Evolutionary conservation across 2,888 invertebrate species (phyloP).

Genomic region (Epinotia bilunana): DNA sequence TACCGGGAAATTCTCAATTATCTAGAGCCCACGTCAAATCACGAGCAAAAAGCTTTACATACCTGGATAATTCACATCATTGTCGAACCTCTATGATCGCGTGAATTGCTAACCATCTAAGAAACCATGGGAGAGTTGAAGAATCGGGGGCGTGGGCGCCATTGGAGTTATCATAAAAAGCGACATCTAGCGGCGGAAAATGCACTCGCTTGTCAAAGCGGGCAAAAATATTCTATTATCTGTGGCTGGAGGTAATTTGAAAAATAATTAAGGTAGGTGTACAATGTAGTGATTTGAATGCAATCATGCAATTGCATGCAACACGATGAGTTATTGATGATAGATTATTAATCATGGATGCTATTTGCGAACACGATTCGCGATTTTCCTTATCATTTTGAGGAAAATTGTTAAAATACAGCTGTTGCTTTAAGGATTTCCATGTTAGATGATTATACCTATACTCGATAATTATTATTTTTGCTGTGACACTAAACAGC

Average conservation of each 20-base stretch:
- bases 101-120: conserved; percentile 54
- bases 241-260: not conserved
- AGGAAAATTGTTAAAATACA: not conserved
- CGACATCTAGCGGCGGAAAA: conserved; percentile 51
- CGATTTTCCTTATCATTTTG: not conserved
- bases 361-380: not conserved
- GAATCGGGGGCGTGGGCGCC: conserved; percentile 60
- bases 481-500: no score
- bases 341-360: not conserved
- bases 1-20: conserved; percentile 5
- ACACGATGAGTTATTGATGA: conserved; percentile 16
- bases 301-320: conserved; percentile 22
- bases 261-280: not conserved
- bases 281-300: conserved; percentile 6
- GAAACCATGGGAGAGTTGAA: conserved; percentile 60
- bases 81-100: conserved; percentile 52
- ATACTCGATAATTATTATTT: no score
- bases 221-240: conserved; percentile 11
- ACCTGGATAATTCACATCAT: conserved; percentile 43
- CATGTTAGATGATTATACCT: no score
- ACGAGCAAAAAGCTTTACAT: conserved; percentile 20
- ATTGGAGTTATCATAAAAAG: conserved; percentile 53
- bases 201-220: conserved; percentile 50
- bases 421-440: not conserved
- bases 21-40: not conserved